Percentiles rank a stretch among this genome's conserved stretches.
Evolutionary conservation across 2,797 vertebrate species (phyloP).

Genomic region (Macroramphosus scolopax): DNA sequence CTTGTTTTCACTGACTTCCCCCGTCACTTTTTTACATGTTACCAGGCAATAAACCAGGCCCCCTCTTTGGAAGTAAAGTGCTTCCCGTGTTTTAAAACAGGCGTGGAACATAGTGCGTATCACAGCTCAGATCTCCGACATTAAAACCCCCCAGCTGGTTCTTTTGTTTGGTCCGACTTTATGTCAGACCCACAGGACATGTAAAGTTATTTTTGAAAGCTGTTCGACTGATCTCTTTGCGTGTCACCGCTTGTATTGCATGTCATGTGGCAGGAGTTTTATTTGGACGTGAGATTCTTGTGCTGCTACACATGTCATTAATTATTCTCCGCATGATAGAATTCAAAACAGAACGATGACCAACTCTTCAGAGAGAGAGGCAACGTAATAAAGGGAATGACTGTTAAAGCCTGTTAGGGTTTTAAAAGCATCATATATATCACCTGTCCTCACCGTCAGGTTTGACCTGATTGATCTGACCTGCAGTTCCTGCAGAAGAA

Average conservation of each 20-base stretch:
- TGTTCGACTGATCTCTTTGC: no score
- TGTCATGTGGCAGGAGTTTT: no score
- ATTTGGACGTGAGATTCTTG: no score
- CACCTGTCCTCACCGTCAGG: slow-evolving; percentile 7
- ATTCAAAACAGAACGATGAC: no score
- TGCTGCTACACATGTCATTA: no score
- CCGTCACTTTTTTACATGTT: slow-evolving; percentile 3
- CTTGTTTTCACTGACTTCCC: not conserved
- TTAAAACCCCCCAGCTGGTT: slow-evolving; percentile 22
- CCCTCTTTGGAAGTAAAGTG: not conserved
- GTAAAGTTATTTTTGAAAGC: slow-evolving; percentile 7
- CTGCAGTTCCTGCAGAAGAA: slow-evolving; percentile 52
- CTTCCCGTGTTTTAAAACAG: slow-evolving; percentile 38
- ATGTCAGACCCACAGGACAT: not conserved
- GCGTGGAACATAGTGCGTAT: slow-evolving; percentile 15
- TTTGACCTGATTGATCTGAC: slow-evolving; percentile 31
- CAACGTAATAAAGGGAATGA: no score
- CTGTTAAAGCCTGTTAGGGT: no score
- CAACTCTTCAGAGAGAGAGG: no score
- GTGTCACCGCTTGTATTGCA: not conserved
- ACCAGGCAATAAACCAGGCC: slow-evolving; percentile 13
- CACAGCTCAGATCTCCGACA: slow-evolving; percentile 26
- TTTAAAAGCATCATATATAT: no score
- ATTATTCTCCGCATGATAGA: no score
- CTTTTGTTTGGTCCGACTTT: slow-evolving; percentile 24